Evolutionary conservation across 2,888 invertebrate genomes (phyloP).

Genomic region (Macropis europaea): DNA sequence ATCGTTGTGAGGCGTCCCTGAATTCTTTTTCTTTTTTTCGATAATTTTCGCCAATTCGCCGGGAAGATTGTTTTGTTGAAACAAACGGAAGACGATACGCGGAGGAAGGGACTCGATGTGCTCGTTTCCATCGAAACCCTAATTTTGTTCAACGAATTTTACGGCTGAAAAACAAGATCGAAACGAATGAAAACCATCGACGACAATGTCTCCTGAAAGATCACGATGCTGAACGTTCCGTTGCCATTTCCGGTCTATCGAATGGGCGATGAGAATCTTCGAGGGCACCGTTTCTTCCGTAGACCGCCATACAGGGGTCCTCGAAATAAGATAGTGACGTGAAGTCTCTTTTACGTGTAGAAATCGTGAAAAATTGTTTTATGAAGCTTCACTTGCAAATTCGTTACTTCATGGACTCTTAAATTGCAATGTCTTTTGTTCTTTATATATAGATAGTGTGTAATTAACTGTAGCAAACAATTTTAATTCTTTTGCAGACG

Average conservation of each 20-base stretch:
- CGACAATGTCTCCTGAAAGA: slow-evolving; percentile 6
- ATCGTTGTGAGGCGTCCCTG: no score
- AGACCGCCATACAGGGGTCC: background rate
- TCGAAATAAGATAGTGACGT: background rate
- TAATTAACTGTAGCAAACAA: no score
- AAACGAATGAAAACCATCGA: slow-evolving; percentile 12
- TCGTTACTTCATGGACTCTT: no score
- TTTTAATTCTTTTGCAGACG: no score
- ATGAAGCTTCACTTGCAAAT: no score
- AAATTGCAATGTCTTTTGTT: no score
- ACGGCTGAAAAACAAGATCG: slow-evolving; percentile 1
- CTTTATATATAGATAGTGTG: no score
- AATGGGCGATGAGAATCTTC: slow-evolving; percentile 5
- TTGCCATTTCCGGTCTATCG: background rate
- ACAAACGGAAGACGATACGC: background rate
- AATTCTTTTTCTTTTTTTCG: no score
- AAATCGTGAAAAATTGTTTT: no score
- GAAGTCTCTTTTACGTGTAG: background rate
- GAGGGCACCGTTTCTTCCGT: background rate
- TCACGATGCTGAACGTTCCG: background rate
- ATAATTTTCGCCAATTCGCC: no score
- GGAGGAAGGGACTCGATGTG: slow-evolving; percentile 15
- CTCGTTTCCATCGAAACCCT: background rate
- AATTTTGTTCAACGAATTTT: background rate
- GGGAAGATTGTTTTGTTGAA: background rate